A percentile compares a stretch with the other conserved stretches of the same genome.
Conservation (phyloP, 2,888 invertebrate species). For the Cephalotes varians region DNA sequence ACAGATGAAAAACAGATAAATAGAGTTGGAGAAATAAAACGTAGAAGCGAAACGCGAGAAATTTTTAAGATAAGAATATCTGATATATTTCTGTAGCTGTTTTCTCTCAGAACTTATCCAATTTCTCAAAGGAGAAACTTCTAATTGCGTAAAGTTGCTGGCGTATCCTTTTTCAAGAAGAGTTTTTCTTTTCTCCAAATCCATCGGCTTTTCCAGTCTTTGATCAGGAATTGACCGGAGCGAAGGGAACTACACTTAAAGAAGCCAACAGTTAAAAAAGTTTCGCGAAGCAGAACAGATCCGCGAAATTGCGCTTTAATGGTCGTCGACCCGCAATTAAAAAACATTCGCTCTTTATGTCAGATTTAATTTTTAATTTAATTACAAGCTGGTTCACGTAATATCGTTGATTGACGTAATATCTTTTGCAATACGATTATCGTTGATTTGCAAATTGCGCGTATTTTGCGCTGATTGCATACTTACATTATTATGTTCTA, state of each 20-base stretch:
- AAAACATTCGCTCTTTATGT: not conserved
- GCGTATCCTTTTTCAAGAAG: not conserved
- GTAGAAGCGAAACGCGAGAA: not conserved
- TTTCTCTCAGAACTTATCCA: slow-evolving; percentile 1
- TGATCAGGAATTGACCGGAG: slow-evolving; percentile 3
- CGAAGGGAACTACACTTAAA: not conserved
- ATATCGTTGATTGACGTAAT: not conserved
- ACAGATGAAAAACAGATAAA: not conserved
- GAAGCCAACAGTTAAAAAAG: slow-evolving; percentile 21
- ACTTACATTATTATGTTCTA: not conserved
- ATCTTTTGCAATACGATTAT: not conserved
- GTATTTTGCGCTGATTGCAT: not conserved
- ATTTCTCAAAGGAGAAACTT: slow-evolving; percentile 65
- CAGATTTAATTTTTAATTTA: slow-evolving; percentile 36
- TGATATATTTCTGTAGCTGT: not conserved
- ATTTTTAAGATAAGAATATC: not conserved
- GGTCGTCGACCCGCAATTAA: not conserved
- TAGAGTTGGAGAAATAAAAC: not conserved
- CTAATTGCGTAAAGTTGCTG: slow-evolving; percentile 71
- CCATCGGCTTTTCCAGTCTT: slow-evolving; percentile 2
- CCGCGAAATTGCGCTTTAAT: not conserved
- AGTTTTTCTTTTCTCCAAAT: slow-evolving; percentile 15
- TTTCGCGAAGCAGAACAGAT: slow-evolving; percentile 10
- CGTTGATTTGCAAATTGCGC: not conserved
- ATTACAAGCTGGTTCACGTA: not conserved